These are phyloP conservation scores for Melangyna quadrimaculata DNA, from an alignment of 2,888 invertebrate species.

Conservation along the genomic window DNA sequence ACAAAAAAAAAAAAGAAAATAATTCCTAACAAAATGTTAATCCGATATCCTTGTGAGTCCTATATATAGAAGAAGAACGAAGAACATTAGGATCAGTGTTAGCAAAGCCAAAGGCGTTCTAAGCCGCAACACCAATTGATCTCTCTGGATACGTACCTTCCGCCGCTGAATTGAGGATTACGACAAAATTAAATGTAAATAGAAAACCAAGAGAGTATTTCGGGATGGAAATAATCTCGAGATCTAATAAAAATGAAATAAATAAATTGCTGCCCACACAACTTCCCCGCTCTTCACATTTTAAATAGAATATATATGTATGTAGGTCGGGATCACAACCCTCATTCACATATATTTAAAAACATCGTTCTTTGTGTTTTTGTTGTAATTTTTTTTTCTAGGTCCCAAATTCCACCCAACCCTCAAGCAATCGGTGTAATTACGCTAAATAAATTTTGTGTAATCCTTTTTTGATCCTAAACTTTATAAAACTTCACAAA, in stretches of 20 bases:
- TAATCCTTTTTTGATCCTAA: conserved; percentile 71
- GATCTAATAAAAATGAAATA: conserved; percentile 65
- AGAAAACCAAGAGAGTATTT: conserved; percentile 53
- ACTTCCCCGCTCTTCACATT: neutral
- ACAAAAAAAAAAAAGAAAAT: conserved; percentile 3
- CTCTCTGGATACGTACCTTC: conserved; percentile 36
- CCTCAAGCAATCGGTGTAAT: conserved; percentile 65
- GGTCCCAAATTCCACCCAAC: neutral
- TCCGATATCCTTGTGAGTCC: conserved; percentile 52
- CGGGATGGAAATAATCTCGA: conserved; percentile 64
- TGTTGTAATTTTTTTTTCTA: neutral
- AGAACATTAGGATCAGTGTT: conserved; percentile 43
- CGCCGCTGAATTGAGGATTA: neutral
- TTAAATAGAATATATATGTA: neutral
- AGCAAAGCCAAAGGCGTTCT: conserved; percentile 26
- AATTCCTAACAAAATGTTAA: conserved; percentile 34
- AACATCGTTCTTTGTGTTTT: conserved; percentile 11
- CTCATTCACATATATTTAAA: conserved; percentile 30
- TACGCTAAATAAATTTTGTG: conserved; percentile 69
- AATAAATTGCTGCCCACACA: conserved; percentile 48
- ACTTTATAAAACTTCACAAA: conserved; percentile 64
- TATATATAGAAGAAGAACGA: neutral
- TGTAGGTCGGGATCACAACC: conserved; percentile 28
- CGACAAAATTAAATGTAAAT: conserved; percentile 64
- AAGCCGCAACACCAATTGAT: conserved; percentile 69